phyloP scores from a whole-genome alignment of 2,888 invertebrate genomes.

The Aethes cnicana region DNA sequence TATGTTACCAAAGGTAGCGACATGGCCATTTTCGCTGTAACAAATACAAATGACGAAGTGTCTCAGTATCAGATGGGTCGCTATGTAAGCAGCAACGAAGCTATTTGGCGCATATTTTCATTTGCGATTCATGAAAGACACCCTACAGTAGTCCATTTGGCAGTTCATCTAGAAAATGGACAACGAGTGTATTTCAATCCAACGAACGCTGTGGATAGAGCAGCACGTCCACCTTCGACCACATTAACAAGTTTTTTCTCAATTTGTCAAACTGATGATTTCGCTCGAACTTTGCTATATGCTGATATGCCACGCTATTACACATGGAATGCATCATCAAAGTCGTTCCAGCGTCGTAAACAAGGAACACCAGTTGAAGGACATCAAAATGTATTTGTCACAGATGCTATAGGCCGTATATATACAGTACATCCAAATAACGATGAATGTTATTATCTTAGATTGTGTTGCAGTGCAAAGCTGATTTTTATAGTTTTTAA shows the following conservation, averaged over 20 bases:
- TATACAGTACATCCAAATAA: no score
- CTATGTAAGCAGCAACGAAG: constrained; percentile 39
- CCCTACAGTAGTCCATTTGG: constrained; percentile 33
- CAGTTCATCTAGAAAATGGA: constrained; percentile 22
- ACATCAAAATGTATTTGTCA: constrained; percentile 34
- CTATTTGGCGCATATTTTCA: constrained; percentile 36
- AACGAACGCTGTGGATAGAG: constrained; percentile 34
- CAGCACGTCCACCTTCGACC: constrained; percentile 35
- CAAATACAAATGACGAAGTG: constrained; percentile 37
- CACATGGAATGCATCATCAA: constrained; percentile 37
- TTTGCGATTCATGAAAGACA: constrained; percentile 37
- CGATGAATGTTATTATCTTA: no score
- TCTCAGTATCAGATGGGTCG: constrained; percentile 37
- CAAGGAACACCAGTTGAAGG: constrained; percentile 37
- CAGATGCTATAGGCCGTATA: constrained; percentile 35
- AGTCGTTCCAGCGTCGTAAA: constrained; percentile 36
- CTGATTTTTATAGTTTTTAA: no score
- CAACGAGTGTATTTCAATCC: constrained; percentile 34
- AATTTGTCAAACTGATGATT: constrained; percentile 38
- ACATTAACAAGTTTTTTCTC: constrained; percentile 39
- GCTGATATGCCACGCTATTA: constrained; percentile 39
- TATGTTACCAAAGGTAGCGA: constrained; percentile 36
- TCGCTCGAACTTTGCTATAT: constrained; percentile 40
- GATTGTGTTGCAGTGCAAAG: no score
- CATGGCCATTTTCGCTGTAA: constrained; percentile 33